A percentile compares a stretch with the other conserved stretches of the same genome.
Conservation (phyloP, 2,888 invertebrate genomes). For the Nephrotoma appendiculata region DNA sequence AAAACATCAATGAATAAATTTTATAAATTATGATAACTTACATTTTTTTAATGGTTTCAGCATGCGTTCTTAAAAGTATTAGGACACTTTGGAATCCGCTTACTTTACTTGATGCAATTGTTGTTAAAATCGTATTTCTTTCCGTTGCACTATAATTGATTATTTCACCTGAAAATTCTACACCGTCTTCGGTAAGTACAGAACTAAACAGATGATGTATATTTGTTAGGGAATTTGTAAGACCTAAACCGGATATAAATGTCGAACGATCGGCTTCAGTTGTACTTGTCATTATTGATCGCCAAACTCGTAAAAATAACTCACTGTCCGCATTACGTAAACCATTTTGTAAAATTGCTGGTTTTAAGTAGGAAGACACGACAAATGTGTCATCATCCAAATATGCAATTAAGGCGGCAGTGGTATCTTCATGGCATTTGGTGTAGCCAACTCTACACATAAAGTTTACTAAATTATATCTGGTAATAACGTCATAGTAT, state of each 20-base stretch:
- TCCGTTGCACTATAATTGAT: neutral
- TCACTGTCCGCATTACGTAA: neutral
- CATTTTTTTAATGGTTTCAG: neutral
- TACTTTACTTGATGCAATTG: neutral
- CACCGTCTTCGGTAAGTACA: neutral
- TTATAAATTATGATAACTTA: neutral
- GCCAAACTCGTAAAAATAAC: neutral
- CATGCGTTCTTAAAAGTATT: neutral
- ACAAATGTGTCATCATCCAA: too few species aligned
- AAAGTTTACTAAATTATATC: neutral
- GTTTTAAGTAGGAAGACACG: neutral
- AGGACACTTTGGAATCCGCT: neutral
- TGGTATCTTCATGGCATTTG: neutral
- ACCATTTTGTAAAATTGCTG: neutral
- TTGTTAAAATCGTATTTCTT: neutral
- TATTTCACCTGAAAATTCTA: neutral
- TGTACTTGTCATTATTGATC: neutral
- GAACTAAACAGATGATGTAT: neutral
- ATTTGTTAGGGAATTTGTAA: neutral
- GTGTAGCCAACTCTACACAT: neutral
- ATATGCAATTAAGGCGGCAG: neutral
- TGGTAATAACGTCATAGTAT: neutral
- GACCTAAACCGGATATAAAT: neutral
- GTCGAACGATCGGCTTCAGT: neutral
- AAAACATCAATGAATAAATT: neutral